Base-by-base conservation (phyloP, 2,113 vertebrate genomes). In the Thinocorus orbignyianus region DNA sequence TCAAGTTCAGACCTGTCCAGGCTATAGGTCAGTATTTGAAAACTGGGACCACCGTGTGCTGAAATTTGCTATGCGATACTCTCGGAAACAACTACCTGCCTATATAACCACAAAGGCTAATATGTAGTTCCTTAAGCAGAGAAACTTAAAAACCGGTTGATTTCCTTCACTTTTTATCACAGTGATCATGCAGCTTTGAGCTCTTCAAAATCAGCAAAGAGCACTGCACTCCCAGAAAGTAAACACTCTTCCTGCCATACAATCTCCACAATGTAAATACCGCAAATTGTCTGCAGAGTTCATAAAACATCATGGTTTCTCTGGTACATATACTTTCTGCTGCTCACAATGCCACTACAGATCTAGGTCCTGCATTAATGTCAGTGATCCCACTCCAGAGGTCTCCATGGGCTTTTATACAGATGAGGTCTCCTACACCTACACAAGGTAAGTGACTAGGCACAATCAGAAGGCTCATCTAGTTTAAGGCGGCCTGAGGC, bases 291-390 rank as follows among this genome's bases (percentile, higher is more conserved):
- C 39, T 39, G 31, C 62, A 46, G 41, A 61, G 52, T 35, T 80
- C 20, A 0, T 7, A 30, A 25, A 41, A 31, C 17, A 46, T 19
- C 2, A 1, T 0, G 5, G 41, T 17, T n/a, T 80, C 39, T 65
- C 39, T 42, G 17, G n/a, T 6, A 49, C 25, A 31, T 35, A 52
- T n/a, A 10, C 20, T 5, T 65, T 22, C 37, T 58, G 55, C 1
- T 46, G 73, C 49, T 41, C 44, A 16, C 48, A 18, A 20, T 2
- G 1, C 14, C 24, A 7, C 7, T 17, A 9, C n/a, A 72, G 19
- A 30, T 5, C 7, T 35, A 65, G n/a, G 20, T 60, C 26, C 60
- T 54, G 26, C 3, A 26, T 1, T 10, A 31, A 49, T 0, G 6
- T 15, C 28, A 81, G 17, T 0, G 65, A 88, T 19, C 39, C 37